A percentile compares a stretch with the other conserved stretches of the same genome.
Evolutionary conservation across 30 jellyfish, hydroid and myxozoan genomes (phyloP).

Genomic region (Chrysaora quinquecirrha): DNA sequence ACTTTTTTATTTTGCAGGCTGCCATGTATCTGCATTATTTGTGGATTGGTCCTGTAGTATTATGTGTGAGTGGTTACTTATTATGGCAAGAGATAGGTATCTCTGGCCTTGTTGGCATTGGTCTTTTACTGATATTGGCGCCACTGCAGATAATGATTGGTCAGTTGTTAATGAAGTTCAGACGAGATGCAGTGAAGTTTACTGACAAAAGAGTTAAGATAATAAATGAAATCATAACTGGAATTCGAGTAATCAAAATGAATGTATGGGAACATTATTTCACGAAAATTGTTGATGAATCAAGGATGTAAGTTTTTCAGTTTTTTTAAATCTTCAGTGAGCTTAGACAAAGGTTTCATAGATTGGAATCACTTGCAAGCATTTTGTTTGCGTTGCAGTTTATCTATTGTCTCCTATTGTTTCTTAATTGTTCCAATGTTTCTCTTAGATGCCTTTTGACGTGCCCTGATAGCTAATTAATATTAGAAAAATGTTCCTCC

Average conservation of each 20-base stretch:
- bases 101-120: constrained; percentile 85
- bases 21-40: constrained; percentile 77
- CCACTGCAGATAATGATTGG: constrained; percentile 88
- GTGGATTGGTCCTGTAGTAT: constrained; percentile 78
- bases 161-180: constrained; percentile 62
- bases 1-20: constrained; percentile 67
- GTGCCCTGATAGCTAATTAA: no score
- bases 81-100: no score
- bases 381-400: no score
- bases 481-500: no score
- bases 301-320: constrained; percentile 74
- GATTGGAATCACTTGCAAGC: no score
- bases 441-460: no score
- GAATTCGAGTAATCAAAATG: constrained; percentile 81
- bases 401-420: no score
- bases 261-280: constrained; percentile 88
- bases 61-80: constrained; percentile 36
- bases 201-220: constrained; percentile 83
- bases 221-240: no score
- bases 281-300: constrained; percentile 45
- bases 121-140: constrained; percentile 67
- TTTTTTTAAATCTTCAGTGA: no score
- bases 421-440: no score
- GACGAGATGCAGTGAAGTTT: constrained; percentile 66
- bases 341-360: no score